Evolutionary conservation across 1,140 invertebrate species (phyloP).

Genomic region (Psix sp.): DNA sequence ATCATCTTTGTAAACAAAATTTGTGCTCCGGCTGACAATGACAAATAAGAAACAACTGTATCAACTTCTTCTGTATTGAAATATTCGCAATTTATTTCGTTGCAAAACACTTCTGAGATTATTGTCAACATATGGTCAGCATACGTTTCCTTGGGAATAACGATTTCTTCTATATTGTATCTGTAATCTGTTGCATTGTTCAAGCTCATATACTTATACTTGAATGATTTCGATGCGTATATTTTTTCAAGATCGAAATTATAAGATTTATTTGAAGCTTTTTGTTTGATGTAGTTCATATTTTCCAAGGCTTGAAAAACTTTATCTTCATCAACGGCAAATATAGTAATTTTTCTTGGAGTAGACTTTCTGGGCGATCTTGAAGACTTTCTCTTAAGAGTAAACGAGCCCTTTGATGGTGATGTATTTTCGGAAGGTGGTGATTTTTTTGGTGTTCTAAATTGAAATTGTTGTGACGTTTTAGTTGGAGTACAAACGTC

Average conservation of each 20-base stretch:
- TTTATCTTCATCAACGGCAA: conserved; percentile 28
- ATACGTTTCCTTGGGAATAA: conserved; percentile 56
- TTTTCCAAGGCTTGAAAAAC: conserved; percentile 54
- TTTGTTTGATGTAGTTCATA: conserved; percentile 65
- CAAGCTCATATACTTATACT: conserved; percentile 31
- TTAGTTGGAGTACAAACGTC: too few relatives aligned
- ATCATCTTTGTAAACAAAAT: conserved; percentile 66
- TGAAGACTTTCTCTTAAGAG: conserved; percentile 12
- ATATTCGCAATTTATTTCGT: conserved; percentile 70
- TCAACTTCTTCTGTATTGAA: conserved; percentile 66
- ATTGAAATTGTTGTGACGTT: neutral
- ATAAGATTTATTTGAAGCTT: conserved; percentile 41
- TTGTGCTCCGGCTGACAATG: conserved; percentile 58
- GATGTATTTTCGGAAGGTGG: neutral
- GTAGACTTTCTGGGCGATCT: neutral
- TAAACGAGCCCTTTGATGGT: conserved; percentile 8
- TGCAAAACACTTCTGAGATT: conserved; percentile 63
- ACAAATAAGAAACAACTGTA: conserved; percentile 61
- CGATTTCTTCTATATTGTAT: conserved; percentile 62
- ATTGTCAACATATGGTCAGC: conserved; percentile 58
- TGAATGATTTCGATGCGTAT: conserved; percentile 57
- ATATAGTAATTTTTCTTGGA: conserved; percentile 35
- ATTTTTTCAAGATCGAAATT: conserved; percentile 66
- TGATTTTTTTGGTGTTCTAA: neutral
- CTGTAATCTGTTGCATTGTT: conserved; percentile 31